These are phyloP conservation scores for Nyleta sp. DNA, from an alignment of 2,888 invertebrate species.

Conservation along the genomic window DNA sequence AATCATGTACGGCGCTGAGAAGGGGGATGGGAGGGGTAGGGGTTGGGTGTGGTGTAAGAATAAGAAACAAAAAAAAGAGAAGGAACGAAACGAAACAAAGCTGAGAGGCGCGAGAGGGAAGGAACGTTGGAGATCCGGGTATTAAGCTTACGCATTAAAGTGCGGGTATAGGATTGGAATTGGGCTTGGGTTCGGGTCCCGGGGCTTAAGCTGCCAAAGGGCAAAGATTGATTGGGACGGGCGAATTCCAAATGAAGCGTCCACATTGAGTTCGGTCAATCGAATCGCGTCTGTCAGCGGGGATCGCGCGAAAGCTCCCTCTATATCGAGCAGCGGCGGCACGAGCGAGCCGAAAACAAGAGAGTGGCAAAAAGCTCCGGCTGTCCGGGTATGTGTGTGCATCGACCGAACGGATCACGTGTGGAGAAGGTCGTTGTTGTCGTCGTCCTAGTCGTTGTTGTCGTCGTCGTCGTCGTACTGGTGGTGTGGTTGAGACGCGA, in stretches of 20 bases:
- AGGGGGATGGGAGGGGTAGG: too few species aligned
- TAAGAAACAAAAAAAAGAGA: background rate
- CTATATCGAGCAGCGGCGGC: constrained; percentile 13
- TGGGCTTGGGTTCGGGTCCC: background rate
- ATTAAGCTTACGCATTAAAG: constrained; percentile 27
- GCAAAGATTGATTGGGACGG: constrained; percentile 27
- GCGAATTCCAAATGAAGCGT: constrained; percentile 11
- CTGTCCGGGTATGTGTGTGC: constrained; percentile 18
- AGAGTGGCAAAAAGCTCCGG: background rate
- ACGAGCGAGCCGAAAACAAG: background rate
- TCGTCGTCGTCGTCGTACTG: too few species aligned
- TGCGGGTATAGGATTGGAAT: background rate
- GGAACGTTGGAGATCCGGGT: constrained; percentile 37
- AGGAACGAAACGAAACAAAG: constrained; percentile 16
- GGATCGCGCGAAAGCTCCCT: constrained; percentile 25
- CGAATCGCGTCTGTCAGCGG: constrained; percentile 21
- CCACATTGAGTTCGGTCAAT: constrained; percentile 18
- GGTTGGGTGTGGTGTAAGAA: background rate
- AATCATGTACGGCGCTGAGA: too few species aligned
- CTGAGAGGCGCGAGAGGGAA: constrained; percentile 30
- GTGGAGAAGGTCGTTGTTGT: background rate
- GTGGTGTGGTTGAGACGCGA: too few species aligned
- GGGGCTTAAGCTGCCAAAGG: constrained; percentile 32
- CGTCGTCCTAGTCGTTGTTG: background rate
- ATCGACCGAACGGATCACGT: constrained; percentile 35